Conservation (phyloP, 1,140 invertebrate species). For the Melitaea cinxia region DNA sequence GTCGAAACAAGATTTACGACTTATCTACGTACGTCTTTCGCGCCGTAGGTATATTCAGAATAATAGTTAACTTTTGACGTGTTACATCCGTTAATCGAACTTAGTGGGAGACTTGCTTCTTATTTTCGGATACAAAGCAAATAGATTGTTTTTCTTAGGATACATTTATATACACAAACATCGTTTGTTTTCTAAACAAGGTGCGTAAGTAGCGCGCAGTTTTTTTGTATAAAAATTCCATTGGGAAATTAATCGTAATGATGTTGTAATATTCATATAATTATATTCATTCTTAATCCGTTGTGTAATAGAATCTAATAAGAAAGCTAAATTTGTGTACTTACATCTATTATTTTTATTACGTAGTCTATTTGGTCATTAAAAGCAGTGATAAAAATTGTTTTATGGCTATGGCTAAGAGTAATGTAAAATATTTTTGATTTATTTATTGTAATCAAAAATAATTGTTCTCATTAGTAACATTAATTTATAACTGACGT, state of each 20-base stretch:
- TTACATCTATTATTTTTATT: neutral
- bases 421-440: too few relatives aligned
- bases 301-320: conserved; percentile 7
- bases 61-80: conserved; percentile 63
- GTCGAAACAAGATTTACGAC: conserved; percentile 56
- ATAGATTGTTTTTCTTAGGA: neutral
- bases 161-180: neutral
- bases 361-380: too few relatives aligned
- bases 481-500: too few relatives aligned
- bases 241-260: neutral
- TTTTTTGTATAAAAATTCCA: neutral
- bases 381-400: too few relatives aligned
- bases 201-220: neutral
- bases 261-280: too few relatives aligned
- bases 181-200: neutral
- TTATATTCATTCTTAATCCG: neutral
- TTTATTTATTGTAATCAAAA: too few relatives aligned
- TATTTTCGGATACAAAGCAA: conserved; percentile 11
- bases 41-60: conserved; percentile 28
- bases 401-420: too few relatives aligned
- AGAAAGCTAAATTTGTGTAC: neutral
- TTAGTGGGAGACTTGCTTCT: conserved; percentile 42
- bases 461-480: too few relatives aligned
- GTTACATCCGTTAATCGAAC: conserved; percentile 58
- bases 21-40: conserved; percentile 38